Evolutionary conservation across 2,797 vertebrate genomes (phyloP).

Genomic region (Syncerus caffer): DNA sequence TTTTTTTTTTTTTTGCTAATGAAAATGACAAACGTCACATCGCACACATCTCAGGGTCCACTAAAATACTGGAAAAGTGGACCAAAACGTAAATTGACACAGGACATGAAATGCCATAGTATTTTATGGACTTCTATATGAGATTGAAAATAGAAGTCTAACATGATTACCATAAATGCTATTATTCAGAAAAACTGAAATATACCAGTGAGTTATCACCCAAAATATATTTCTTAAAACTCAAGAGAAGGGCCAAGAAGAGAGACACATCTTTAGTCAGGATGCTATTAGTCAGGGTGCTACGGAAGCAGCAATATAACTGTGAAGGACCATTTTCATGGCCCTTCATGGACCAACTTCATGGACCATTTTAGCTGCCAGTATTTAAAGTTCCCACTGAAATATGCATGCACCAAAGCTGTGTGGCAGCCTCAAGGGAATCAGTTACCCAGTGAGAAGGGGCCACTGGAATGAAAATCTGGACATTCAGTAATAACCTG

Average conservation of each 20-base stretch:
- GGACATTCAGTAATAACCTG: neutral
- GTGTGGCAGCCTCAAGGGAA: fast-evolving
- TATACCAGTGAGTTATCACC: constrained; percentile 82
- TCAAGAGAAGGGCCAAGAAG: neutral
- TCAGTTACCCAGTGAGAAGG: neutral
- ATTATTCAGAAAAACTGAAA: constrained; percentile 85
- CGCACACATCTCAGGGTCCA: constrained; percentile 87
- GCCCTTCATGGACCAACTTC: too few relatives aligned
- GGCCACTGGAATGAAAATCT: neutral
- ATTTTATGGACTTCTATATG: constrained; percentile 82
- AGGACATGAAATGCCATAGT: constrained; percentile 85
- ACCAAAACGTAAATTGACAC: constrained; percentile 86
- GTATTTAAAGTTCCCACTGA: neutral
- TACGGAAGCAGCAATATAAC: neutral
- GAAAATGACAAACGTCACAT: constrained; percentile 90
- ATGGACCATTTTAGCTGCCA: too few relatives aligned
- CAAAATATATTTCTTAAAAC: constrained; percentile 17
- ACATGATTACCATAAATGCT: constrained; percentile 84
- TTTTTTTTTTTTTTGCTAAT: constrained; percentile 86
- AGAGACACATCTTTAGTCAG: neutral
- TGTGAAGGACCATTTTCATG: too few relatives aligned
- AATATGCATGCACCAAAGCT: fast-evolving
- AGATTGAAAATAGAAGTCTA: constrained; percentile 85
- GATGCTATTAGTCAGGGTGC: too few relatives aligned
- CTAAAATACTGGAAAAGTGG: constrained; percentile 86